These are phyloP conservation scores for Passer domesticus DNA, from an alignment of 2,113 vertebrate genomes.

Conservation along the genomic window DNA sequence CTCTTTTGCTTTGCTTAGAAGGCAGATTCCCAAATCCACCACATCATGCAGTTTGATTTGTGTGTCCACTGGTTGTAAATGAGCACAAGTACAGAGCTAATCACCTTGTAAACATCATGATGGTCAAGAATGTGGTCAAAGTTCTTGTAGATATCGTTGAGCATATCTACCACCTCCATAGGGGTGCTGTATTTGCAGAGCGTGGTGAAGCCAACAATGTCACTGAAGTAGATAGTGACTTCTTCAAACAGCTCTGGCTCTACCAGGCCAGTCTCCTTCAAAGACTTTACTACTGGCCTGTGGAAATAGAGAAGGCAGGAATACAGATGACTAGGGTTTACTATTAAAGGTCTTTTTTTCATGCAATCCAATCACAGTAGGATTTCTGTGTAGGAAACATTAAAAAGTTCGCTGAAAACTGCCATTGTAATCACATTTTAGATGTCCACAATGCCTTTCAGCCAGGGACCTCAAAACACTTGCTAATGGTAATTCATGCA, in stretches of 20 bases:
- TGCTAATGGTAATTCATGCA: not conserved
- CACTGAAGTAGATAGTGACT: slow-evolving; percentile 97
- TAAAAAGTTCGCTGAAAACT: slow-evolving; percentile 3
- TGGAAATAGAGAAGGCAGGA: not conserved
- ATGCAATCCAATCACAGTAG: not conserved
- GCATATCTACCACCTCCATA: slow-evolving; percentile 98
- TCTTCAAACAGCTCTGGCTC: slow-evolving; percentile 94
- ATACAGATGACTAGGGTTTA: not conserved
- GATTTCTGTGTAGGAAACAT: not conserved
- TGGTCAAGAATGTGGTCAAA: slow-evolving; percentile 95
- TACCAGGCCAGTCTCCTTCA: slow-evolving; percentile 93
- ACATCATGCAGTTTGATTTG: not conserved
- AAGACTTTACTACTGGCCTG: slow-evolving; percentile 92
- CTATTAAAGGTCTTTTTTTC: slow-evolving; percentile 6
- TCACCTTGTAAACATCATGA: slow-evolving; percentile 98
- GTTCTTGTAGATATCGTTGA: slow-evolving; percentile 96
- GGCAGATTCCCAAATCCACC: not conserved
- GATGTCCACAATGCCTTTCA: not conserved
- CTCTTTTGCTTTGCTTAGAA: not conserved
- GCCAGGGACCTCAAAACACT: not conserved
- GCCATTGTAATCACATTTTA: not conserved
- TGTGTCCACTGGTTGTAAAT: not conserved
- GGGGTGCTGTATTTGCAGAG: slow-evolving; percentile 97
- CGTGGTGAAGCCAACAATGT: slow-evolving; percentile 97
- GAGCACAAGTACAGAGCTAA: not conserved